phyloP scores from a whole-genome alignment of 2,888 invertebrate species.

The Apamea crenata region DNA sequence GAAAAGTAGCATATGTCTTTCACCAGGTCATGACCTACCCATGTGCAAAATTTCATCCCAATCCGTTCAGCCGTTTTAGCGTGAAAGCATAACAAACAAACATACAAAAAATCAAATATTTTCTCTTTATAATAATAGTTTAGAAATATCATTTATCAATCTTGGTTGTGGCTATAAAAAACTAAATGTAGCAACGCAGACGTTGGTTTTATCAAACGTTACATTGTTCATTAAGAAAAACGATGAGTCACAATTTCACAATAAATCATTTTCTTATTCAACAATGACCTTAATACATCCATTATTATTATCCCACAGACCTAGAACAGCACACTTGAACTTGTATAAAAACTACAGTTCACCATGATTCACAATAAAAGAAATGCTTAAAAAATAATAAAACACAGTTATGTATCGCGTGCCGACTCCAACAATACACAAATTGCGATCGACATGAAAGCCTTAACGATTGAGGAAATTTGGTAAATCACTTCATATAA shows the following conservation, averaged over 20 bases:
- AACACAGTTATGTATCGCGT: slow-evolving; percentile 72
- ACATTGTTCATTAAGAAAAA: slow-evolving; percentile 23
- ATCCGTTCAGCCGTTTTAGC: too few relatives aligned
- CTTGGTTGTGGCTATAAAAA: not conserved
- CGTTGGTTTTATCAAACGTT: not conserved
- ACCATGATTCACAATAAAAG: slow-evolving; percentile 43
- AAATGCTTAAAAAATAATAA: slow-evolving; percentile 61
- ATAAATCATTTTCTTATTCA: slow-evolving; percentile 43
- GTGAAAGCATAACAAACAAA: too few relatives aligned
- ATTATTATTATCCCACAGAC: slow-evolving; percentile 21
- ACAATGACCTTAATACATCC: slow-evolving; percentile 31
- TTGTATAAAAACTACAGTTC: slow-evolving; percentile 39
- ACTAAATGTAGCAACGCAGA: slow-evolving; percentile 6
- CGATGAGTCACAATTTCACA: slow-evolving; percentile 10
- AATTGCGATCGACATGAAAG: slow-evolving; percentile 78
- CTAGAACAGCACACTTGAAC: slow-evolving; percentile 45
- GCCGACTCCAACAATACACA: slow-evolving; percentile 71
- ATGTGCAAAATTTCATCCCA: too few relatives aligned
- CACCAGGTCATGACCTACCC: too few relatives aligned
- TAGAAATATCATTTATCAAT: not conserved
- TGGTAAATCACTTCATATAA: slow-evolving; percentile 78
- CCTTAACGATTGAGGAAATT: slow-evolving; percentile 79
- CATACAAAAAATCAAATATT: too few relatives aligned
- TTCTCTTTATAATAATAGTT: not conserved
- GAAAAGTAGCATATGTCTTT: too few relatives aligned